These are phyloP conservation scores for Bos taurus DNA, from an alignment of 2,113 vertebrate genomes.

Conservation along the genomic window ARS-UCD2.0 NC_037337.1:91466001-91466500, in stretches of 20 bases:
- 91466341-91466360: slow-evolving; percentile 40
- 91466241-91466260: slow-evolving; percentile 36
- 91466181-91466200: slow-evolving; percentile 5
- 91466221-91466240: neutral
- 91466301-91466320: slow-evolving; percentile 35
- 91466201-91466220: neutral
- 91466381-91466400: neutral
- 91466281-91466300: slow-evolving; percentile 5
- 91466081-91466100: neutral
- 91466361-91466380: slow-evolving; percentile 55
- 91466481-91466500: neutral
- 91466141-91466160: neutral
- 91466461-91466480: neutral
- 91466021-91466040: slow-evolving; percentile 32
- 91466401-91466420: neutral
- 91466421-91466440: neutral
- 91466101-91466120: neutral
- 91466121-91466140: slow-evolving; percentile 18
- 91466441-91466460: neutral
- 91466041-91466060: neutral
- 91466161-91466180: slow-evolving; percentile 21
- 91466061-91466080: neutral
- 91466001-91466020: neutral
- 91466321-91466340: slow-evolving; percentile 40
- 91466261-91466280: slow-evolving; percentile 1